Percentiles rank a stretch among this genome's conserved stretches.
phyloP scores from a whole-genome alignment of 2,113 vertebrate species.

The Pyrgilauda ruficollis region DNA sequence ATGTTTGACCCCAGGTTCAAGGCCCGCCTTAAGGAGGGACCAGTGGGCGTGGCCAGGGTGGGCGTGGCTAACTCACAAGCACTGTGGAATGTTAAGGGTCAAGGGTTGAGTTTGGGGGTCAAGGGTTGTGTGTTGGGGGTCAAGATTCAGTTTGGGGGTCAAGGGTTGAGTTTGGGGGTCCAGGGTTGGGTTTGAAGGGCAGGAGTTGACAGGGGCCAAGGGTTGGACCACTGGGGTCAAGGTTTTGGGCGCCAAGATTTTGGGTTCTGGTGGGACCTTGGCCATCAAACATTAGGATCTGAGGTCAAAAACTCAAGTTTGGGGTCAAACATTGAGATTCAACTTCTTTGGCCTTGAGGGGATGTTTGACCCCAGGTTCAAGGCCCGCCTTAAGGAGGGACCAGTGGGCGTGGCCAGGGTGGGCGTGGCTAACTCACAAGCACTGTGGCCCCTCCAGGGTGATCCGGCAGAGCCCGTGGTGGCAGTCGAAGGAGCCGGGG shows the following conservation, averaged over 20 bases:
- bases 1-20: neutral
- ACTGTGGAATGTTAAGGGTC: no score
- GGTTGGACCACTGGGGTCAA: no score
- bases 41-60: neutral
- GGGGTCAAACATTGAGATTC: neutral
- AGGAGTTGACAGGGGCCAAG: neutral
- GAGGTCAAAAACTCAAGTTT: neutral
- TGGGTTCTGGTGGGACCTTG: neutral
- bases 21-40: rapidly evolving
- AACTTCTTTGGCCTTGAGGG: rapidly evolving
- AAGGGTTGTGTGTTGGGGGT: no score
- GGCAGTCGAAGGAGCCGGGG: neutral
- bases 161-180: neutral
- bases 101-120: no score
- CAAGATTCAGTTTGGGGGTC: neutral
- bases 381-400: no score
- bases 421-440: neutral
- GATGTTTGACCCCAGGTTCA: neutral
- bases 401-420: neutral
- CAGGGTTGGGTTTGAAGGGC: neutral
- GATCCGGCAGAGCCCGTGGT: neutral
- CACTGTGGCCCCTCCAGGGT: neutral
- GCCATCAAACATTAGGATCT: rapidly evolving
- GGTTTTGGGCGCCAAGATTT: neutral
- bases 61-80: neutral